phyloP scores from a whole-genome alignment of 2,888 invertebrate genomes.

The Ischnura elegans region DNA sequence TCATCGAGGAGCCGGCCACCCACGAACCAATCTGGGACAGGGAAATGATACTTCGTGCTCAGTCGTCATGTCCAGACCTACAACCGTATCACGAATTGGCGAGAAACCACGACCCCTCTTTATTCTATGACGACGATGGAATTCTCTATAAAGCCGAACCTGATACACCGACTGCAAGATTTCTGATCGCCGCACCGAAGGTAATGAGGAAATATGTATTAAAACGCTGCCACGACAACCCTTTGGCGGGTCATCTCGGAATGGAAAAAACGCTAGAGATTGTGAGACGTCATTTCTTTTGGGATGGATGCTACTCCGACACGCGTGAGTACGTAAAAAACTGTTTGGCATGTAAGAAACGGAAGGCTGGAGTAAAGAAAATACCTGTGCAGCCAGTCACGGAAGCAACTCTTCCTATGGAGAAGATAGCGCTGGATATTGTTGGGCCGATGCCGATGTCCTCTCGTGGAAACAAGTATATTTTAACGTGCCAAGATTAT shows the following conservation, averaged over 20 bases:
- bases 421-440: too few relatives aligned
- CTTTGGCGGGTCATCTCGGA: constrained; percentile 65
- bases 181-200: neutral
- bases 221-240: too few relatives aligned
- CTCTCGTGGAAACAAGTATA: constrained; percentile 70
- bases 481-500: constrained; percentile 71
- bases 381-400: constrained; percentile 37
- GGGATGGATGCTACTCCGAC: constrained; percentile 36
- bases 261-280: constrained; percentile 6
- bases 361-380: neutral
- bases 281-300: constrained; percentile 43
- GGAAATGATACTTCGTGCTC: neutral
- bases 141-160: neutral
- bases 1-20: too few relatives aligned
- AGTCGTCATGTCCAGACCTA: neutral
- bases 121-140: neutral
- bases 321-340: neutral
- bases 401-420: neutral
- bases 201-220: constrained; percentile 44
- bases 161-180: too few relatives aligned
- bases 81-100: neutral
- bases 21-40: constrained; percentile 22
- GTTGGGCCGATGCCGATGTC: constrained; percentile 23
- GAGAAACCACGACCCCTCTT: neutral
- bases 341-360: constrained; percentile 33